Conservation (phyloP, 2,797 vertebrate species). For the Girardinus metallicus region DNA sequence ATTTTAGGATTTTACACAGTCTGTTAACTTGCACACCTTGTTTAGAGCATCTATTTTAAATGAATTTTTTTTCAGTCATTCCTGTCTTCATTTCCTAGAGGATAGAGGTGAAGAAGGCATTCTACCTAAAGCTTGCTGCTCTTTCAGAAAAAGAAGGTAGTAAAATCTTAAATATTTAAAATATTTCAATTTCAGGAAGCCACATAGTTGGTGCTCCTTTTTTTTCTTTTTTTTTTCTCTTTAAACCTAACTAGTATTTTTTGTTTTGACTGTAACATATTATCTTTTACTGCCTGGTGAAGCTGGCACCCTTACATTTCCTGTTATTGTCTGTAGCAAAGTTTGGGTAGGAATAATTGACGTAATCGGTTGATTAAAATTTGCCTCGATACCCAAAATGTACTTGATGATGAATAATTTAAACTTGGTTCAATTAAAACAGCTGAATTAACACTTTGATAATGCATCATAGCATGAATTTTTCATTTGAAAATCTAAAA, state of each 20-base stretch:
- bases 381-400: not conserved
- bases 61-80: not conserved
- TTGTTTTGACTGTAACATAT: not conserved
- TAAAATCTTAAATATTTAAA: not conserved
- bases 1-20: not conserved
- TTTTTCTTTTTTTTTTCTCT: not conserved
- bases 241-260: not conserved
- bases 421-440: not conserved
- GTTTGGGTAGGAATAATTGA: not conserved
- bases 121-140: constrained; percentile 40
- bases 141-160: constrained; percentile 53
- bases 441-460: not conserved
- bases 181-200: not conserved
- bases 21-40: not conserved
- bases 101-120: constrained; percentile 10
- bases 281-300: not conserved
- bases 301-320: not conserved
- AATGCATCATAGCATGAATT: too few species aligned
- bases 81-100: constrained; percentile 19
- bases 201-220: too few species aligned
- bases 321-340: not conserved
- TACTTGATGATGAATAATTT: not conserved
- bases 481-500: too few species aligned
- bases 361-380: not conserved
- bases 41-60: not conserved